Base-by-base conservation (phyloP, 1,140 invertebrate genomes). In the Tetramorium parvispinum region DNA sequence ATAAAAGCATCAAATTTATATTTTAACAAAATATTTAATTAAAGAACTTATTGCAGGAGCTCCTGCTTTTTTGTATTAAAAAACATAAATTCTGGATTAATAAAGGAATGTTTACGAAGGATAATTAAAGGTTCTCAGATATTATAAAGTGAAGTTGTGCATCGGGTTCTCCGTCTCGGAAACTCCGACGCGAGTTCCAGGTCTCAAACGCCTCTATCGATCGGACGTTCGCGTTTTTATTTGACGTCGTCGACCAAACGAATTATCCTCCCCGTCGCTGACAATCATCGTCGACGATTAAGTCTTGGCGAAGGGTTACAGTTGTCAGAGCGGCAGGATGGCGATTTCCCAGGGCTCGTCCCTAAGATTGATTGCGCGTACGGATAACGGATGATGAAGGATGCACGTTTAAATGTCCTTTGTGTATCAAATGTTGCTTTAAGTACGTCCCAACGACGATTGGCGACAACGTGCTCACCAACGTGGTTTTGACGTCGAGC, bases 401-500 rank as follows among this genome's bases (percentile, higher is more conserved):
- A n/a, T 8, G 3, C 3, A 16, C 13, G 3, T 37, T 76, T 13
- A 40, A 27, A 6, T 0, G 21, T 18, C 32, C 27, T 16, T 75
- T 32, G 18, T 75, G n/a, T 75, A 24, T 11, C 49, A 16, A 21
- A 3, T 65, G 5, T 13, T 61, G 24, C 32, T 37, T n/a, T 24
- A 78, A 24, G 5, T 65, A 27, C 18, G 6, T 16, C 37, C 43
- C 13, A 11, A 46, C 57, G 55, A 18, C 55, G 75, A 76, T 76
- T 37, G 13, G 32, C 21, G 21, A 13, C 7, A n/a, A 43, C 53
- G 24, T 32, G 40, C 37, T 46, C 75, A 24, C 18, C 4, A 43
- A 37, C 24, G 32, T 32, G 27, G 55, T 11, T 87, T 55, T 85
- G 88, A 90, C 88, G 88, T 89, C 85, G 78, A 57, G 40, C 70